Base-by-base conservation (phyloP, 1,140 invertebrate species). In the Habropoda laboriosa region DNA sequence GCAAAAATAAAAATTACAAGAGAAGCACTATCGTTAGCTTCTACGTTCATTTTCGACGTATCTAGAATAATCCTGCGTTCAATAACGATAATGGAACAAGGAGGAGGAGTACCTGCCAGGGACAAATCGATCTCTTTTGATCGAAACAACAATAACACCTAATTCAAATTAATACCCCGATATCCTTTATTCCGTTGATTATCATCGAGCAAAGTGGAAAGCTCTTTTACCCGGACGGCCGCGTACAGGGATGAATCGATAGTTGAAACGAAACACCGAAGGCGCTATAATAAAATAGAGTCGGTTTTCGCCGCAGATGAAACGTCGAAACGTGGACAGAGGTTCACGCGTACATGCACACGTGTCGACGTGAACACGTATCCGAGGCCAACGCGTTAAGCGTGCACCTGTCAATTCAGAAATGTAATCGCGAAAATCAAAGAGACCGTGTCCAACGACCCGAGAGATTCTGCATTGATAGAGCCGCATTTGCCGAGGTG, bases 401-500 rank as follows among this genome's bases (percentile, higher is more conserved):
- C 45, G 30, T 58, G 38, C 83, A 86, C 84, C 84, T 86, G 84
- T 85, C 84, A 82, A 55, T 71, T 68, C 63, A 73, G 79, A 85
- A n/a, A 81, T 85, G 79, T 86, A 86, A 86, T 86, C 84, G 79
- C 32, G 79, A 60, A 87, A 89, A 88, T 89, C 85, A 88, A 89
- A 89, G 87, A 82, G 80, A 80, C 53, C 64, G 76, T 75, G 81
- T 18, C 63, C 86, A 74, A 45, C 82, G 74, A 58, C 55, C 79
- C 83, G 83, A 82, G 57, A 79, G 67, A 72, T 83, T 83, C 73
- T 72, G 73, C 78, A 74, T 66, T 58, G 79, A 64, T 71, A 67
- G 79, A 79, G 80, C 81, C 67, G 63, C 51, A 80, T 87, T 85
- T 88, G 80, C 75, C 10, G 68, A 83, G 80, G 70, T 88, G 87